phyloP scores from a whole-genome alignment of 2,797 vertebrate genomes.

The Hyperoplus immaculatus region DNA sequence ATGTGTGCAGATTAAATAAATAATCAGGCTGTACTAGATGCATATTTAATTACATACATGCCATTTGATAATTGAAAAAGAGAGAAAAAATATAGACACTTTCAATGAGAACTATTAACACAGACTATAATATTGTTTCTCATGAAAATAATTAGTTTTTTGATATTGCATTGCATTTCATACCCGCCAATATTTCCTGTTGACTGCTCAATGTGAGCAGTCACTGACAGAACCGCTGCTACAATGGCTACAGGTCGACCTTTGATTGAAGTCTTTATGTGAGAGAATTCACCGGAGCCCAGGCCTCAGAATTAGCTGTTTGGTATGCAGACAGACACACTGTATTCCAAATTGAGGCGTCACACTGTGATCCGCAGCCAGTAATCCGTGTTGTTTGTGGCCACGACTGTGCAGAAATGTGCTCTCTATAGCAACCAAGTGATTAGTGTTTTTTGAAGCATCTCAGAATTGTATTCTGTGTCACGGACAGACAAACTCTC shows the following conservation, averaged over 20 bases:
- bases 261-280: conserved; percentile 54
- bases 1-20: background rate
- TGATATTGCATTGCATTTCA: conserved; percentile 24
- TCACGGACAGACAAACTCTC: conserved; percentile 59
- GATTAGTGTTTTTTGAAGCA: conserved; percentile 66
- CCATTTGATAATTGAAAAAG: background rate
- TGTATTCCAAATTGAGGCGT: conserved; percentile 59
- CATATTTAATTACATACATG: too few relatives aligned
- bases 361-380: conserved; percentile 53
- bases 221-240: conserved; percentile 36
- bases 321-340: conserved; percentile 68
- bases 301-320: conserved; percentile 47
- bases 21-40: background rate
- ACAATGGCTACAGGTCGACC: conserved; percentile 41
- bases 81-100: background rate
- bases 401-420: conserved; percentile 65
- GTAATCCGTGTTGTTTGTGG: conserved; percentile 72
- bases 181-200: conserved; percentile 18
- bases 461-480: conserved; percentile 69
- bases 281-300: conserved; percentile 44
- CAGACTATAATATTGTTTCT: background rate
- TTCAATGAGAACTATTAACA: conserved; percentile 16
- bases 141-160: background rate
- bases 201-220: conserved; percentile 29
- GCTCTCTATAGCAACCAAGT: conserved; percentile 68